Evolutionary conservation across 2,888 invertebrate genomes (phyloP).

Genomic region (Fragum whitleyi): DNA sequence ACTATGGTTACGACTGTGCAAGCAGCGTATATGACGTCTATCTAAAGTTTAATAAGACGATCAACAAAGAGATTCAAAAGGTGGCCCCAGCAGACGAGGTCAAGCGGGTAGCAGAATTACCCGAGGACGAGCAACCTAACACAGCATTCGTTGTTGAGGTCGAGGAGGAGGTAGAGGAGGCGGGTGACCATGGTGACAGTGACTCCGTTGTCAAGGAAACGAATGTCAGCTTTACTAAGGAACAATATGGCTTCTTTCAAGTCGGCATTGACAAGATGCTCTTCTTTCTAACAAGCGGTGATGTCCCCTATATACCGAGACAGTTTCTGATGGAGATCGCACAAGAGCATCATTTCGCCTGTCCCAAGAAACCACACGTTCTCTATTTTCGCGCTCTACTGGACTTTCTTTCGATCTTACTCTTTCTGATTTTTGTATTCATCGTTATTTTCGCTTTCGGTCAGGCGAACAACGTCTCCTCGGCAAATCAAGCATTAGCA

Average conservation of each 20-base stretch:
- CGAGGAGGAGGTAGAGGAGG: not conserved
- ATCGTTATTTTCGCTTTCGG: constrained; percentile 58
- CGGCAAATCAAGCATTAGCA: constrained; percentile 47
- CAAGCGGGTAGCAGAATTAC: constrained; percentile 22
- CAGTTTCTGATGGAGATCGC: constrained; percentile 41
- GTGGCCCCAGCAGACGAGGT: constrained; percentile 31
- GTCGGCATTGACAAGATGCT: constrained; percentile 36
- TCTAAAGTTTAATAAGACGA: constrained; percentile 32
- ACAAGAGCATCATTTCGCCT: constrained; percentile 35
- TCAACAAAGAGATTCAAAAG: constrained; percentile 37
- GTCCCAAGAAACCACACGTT: constrained; percentile 41
- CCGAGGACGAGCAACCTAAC: constrained; percentile 36
- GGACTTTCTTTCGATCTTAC: constrained; percentile 39
- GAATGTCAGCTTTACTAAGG: not conserved
- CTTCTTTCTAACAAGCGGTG: constrained; percentile 44
- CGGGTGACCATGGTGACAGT: not conserved
- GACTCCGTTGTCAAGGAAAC: not conserved
- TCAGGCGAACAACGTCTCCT: constrained; percentile 47
- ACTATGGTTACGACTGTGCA: constrained; percentile 53
- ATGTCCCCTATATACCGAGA: constrained; percentile 52
- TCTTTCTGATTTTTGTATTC: constrained; percentile 57
- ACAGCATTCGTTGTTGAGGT: constrained; percentile 34
- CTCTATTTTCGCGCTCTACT: constrained; percentile 47
- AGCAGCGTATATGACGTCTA: constrained; percentile 35
- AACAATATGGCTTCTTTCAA: constrained; percentile 34